Conservation (phyloP, 2,113 vertebrate genomes). For the Geothlypis trichas region DNA sequence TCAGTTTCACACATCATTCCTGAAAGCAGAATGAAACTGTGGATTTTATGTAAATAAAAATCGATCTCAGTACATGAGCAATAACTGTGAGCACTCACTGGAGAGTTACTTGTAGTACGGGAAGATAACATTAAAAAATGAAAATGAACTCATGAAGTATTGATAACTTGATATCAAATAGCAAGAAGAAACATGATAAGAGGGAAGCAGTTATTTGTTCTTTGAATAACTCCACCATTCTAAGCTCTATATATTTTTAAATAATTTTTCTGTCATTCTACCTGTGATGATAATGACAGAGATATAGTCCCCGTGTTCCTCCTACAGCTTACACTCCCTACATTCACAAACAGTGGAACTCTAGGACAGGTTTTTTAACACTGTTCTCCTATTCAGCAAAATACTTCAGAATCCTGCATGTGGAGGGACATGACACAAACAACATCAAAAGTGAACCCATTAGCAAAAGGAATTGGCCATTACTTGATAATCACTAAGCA, state of each 20-base stretch:
- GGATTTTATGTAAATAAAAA: background rate
- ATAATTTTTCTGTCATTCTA: background rate
- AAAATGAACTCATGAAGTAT: background rate
- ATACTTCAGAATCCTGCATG: background rate
- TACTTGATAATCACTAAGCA: constrained; percentile 39
- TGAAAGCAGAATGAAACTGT: background rate
- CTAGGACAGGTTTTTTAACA: background rate
- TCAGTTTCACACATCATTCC: background rate
- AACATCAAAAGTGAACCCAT: constrained; percentile 40
- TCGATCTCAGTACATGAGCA: background rate
- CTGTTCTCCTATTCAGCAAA: background rate
- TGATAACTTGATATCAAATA: background rate
- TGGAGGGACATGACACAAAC: background rate
- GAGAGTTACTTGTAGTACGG: background rate
- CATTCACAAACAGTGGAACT: background rate
- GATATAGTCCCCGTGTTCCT: background rate
- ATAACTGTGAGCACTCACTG: background rate
- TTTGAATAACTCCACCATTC: background rate
- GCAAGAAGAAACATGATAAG: background rate
- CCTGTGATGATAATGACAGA: background rate
- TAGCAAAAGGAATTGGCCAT: constrained; percentile 54
- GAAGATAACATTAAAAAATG: background rate
- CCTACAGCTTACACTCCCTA: background rate
- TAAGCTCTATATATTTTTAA: background rate
- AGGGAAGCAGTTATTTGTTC: background rate